A percentile compares a stretch with the other conserved stretches of the same genome.
Evolutionary conservation across 1,140 invertebrate genomes (phyloP).

Genomic region (Brachystomella parvula): DNA sequence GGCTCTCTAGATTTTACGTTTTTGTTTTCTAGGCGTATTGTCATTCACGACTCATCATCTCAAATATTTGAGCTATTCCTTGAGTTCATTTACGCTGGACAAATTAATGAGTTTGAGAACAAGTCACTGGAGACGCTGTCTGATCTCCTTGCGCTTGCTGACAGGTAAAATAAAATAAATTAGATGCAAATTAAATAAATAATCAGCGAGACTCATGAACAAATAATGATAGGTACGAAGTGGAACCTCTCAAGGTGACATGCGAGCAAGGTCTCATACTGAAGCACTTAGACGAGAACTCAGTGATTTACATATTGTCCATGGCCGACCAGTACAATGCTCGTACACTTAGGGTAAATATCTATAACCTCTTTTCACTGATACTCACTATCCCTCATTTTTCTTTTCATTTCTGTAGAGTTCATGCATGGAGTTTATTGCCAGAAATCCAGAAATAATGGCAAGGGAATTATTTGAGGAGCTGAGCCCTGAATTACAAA

Average conservation of each 20-base stretch:
- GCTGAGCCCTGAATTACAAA: constrained; percentile 53
- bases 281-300: constrained; percentile 54
- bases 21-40: constrained; percentile 52
- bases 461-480: constrained; percentile 56
- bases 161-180: constrained; percentile 36
- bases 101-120: constrained; percentile 45
- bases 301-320: constrained; percentile 55
- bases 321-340: constrained; percentile 60
- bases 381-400: neutral
- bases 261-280: constrained; percentile 54
- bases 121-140: constrained; percentile 52
- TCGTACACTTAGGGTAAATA: constrained; percentile 51
- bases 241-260: constrained; percentile 51
- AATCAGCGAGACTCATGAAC: neutral
- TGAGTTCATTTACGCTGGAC: constrained; percentile 57
- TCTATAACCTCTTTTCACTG: neutral
- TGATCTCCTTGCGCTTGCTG: constrained; percentile 54
- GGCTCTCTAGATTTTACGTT: constrained; percentile 15
- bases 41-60: constrained; percentile 57
- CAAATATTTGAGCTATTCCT: constrained; percentile 55
- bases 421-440: constrained; percentile 34
- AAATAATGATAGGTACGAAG: constrained; percentile 45
- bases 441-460: constrained; percentile 50
- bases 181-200: neutral
- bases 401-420: constrained; percentile 19